Evolutionary conservation across 2,888 invertebrate species (phyloP), one percentile per base, ranked within the genome.

Genomic region (Philopedon plagiatum): DNA sequence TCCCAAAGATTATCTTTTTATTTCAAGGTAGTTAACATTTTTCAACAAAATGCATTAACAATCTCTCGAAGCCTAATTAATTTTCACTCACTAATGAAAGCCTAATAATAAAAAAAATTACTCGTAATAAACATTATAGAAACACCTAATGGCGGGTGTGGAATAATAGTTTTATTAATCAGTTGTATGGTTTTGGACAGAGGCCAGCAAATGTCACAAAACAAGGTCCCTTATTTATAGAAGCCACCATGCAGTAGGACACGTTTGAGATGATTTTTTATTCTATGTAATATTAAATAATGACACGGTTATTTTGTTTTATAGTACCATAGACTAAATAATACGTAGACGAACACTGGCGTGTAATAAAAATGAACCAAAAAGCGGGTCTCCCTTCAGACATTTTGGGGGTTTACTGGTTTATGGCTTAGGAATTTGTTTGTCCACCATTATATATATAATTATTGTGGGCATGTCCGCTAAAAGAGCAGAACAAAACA

Each of bases 141-240:
- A 57, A 34, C n/a, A 46, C 46, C 21, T 19, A 46, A 46, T 46
- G 46, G 21, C 23, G 23, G n/a, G 18, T 19, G 34, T 18, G 51
- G 61, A 39, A 68, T 44, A 62, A 56, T 56, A 56, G 54, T 62
- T 69, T 64, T 46, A 70, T 70, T 64, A 63, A 64, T 70, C 64
- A 64, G 37, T 44, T 34, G 34, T 54, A 57, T 67, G 68, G 26
- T 58, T 39, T 74, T 74, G 74, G 74, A 62, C 18, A 0, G 7
- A 7, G 18, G 56, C 74, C 74, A 74, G 65, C 39, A 44, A 71
- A 64, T 68, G 74, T 71, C 71, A 68, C 74, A 71, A 58, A 73
- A 71, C 74, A 74, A 74, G 74, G 74, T 71, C 74, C 61, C 54
- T 58, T 74, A 74, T 73, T 73, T 73, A 69, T 73, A 73, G 63